A percentile compares a stretch with the other conserved stretches of the same genome.
phyloP scores from a whole-genome alignment of 2,113 vertebrate genomes.

The Cygnus atratus region DNA sequence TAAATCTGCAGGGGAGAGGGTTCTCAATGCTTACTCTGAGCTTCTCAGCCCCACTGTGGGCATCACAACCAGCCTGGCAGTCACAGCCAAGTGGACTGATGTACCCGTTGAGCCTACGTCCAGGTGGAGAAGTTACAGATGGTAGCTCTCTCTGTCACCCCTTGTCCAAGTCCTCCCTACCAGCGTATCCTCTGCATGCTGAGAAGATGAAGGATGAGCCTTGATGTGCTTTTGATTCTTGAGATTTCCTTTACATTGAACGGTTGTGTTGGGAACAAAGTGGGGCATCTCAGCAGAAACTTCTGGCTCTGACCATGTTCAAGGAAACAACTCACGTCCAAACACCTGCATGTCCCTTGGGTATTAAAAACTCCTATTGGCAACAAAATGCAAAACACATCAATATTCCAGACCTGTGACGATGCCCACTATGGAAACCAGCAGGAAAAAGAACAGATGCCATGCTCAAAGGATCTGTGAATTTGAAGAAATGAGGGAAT shows the following conservation, averaged over 20 bases:
- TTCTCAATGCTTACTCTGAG: neutral
- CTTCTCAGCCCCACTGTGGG: neutral
- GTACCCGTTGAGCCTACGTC: neutral
- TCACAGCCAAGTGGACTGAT: neutral
- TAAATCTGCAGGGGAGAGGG: neutral
- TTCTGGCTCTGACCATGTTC: neutral
- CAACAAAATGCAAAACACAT: neutral
- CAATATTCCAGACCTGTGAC: neutral
- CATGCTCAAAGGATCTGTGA: neutral
- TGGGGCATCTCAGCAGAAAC: neutral
- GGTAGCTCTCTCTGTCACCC: neutral
- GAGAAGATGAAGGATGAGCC: neutral
- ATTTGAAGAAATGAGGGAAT: neutral
- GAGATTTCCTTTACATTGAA: neutral
- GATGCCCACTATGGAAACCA: neutral
- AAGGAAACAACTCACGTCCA: neutral
- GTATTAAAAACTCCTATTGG: neutral
- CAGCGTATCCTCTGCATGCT: neutral
- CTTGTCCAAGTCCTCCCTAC: neutral
- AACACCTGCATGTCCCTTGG: rapidly evolving
- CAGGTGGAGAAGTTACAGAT: neutral
- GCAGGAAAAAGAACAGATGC: neutral
- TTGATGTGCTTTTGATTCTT: neutral
- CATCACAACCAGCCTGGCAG: rapidly evolving
- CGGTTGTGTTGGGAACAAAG: neutral